Evolutionary conservation across 2,797 vertebrate genomes (phyloP), one percentile per base, ranked within the genome.

Genomic region (Sandelia bainsii): DNA sequence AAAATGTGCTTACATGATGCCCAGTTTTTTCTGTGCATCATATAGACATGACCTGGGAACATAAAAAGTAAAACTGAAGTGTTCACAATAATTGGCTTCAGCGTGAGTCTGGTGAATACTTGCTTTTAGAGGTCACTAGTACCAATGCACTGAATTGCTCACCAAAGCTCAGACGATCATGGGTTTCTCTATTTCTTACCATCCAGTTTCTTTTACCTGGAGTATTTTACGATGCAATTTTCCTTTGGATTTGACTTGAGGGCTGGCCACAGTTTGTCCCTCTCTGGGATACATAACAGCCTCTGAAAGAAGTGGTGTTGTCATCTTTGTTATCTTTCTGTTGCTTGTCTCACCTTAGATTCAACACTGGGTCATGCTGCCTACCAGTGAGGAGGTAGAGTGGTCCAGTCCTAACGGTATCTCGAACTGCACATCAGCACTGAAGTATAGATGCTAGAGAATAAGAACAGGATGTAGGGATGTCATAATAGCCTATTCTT

Each of bases 91-190:
- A 83, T 54, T 73, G 34, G 27, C 40, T 74, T 48, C 34, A 52
- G 22, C 32, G 45, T 42, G 20, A 77, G 53, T 70, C 19, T 68
- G 42, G 77, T 69, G 66, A 48, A 60, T 39, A 52, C 23, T 72
- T 61, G 54, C 49, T 59, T 57, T 45, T 20, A 78, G 79, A 79
- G 60, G 63, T 78, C 77, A 68, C 44, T 69, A 9, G 8, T 77
- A 14, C 53, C 74, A 9, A 69, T 1, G 11, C 19, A 53, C 17
- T 58, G 46, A 68, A 59, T 54, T 40, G 34, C 27, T 44, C 25
- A 34, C 25, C 23, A 16, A 46, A 62, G 48, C 37, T 22, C 44
- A 63, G 45, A 20, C 6, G 14, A 48, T 60, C 19, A 40, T 44
- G 4, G 12, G 12, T 44, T 67, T 73, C 42, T 37, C n/a, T 46